phyloP scores from a whole-genome alignment of 2,888 invertebrate species.

The Andrena flavipes region DNA sequence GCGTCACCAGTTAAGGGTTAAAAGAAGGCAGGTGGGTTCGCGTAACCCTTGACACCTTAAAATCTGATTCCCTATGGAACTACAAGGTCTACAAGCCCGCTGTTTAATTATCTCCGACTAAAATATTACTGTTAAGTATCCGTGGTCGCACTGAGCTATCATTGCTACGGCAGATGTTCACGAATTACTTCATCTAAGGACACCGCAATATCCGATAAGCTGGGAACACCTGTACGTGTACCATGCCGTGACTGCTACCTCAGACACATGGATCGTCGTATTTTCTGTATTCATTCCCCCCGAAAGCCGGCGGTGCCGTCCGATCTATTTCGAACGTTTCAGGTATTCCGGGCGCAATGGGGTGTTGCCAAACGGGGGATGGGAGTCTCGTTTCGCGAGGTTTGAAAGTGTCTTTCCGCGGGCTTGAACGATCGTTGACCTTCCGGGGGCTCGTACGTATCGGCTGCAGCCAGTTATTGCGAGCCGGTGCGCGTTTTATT shows the following conservation, averaged over 20 bases:
- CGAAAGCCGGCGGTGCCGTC: neutral
- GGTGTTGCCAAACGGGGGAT: slow-evolving; percentile 1
- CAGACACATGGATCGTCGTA: neutral
- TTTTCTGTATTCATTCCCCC: neutral
- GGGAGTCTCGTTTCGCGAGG: neutral
- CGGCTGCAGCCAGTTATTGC: slow-evolving; percentile 56
- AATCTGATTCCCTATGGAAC: too few relatives aligned
- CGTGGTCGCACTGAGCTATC: too few relatives aligned
- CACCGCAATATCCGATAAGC: neutral
- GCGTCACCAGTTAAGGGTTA: too few relatives aligned
- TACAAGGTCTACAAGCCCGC: too few relatives aligned
- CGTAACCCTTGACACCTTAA: too few relatives aligned
- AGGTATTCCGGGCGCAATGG: slow-evolving; percentile 14
- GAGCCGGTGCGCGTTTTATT: slow-evolving; percentile 52
- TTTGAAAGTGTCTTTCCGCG: slow-evolving; percentile 39
- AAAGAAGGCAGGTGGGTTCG: too few relatives aligned
- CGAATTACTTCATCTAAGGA: neutral
- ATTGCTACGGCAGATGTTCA: too few relatives aligned
- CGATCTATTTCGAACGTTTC: slow-evolving; percentile 19
- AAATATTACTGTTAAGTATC: too few relatives aligned
- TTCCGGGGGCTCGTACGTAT: slow-evolving; percentile 47
- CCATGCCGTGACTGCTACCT: slow-evolving; percentile 17
- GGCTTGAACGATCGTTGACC: slow-evolving; percentile 65
- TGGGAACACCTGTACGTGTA: neutral
- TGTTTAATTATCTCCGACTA: too few relatives aligned